Base-by-base conservation (phyloP, 2,888 invertebrate species). In the Drosophila incognita region DNA sequence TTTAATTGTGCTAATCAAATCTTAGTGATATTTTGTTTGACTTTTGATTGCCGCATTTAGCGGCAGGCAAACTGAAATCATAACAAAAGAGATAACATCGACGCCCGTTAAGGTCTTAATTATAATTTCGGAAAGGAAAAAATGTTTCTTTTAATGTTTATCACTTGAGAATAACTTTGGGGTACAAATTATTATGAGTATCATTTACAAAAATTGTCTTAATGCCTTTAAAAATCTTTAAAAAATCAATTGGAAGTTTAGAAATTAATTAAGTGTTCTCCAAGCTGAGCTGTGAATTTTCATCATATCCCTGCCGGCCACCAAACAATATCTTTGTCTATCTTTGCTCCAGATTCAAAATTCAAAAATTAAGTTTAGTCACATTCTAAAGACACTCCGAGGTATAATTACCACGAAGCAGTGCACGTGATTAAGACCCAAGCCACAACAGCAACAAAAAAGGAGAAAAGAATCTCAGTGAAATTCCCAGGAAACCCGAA, bases 351-450 rank as follows among this genome's bases (percentile, higher is more conserved):
- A 74, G 48, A 53, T 46, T 59, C 65, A 64, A 68, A 75, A 70
- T 49, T 56, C 21, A 13, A 27, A 71, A 85, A 86, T 90, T 88
- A 86, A 87, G 77, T 87, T 89, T 77, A 78, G 90, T 90, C 87
- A 90, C 87, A 87, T 81, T 82, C 89, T 74, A 75, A 90, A 83
- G 84, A 83, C 77, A 79, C 89, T 77, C 90, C 21, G 59, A 79
- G 87, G 90, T 71, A 82, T 87, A 87, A 87, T 87, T 87, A 90
- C 87, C 53, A 61, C 68, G 81, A 90, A 90, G 35, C 79, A 56
- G 67, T 68, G 80, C 82, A 89, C 90, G 87, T 87, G 90, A 90
- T 90, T 90, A 87, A 81, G 85, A 76, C 90, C 87, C 84, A 71
- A 74, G 52, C 70, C 68, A 76, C 42, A 33, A 40, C 52, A 69